These are phyloP conservation scores for Columba janthina DNA, from an alignment of 2,113 vertebrate species.

Conservation along the genomic window DNA sequence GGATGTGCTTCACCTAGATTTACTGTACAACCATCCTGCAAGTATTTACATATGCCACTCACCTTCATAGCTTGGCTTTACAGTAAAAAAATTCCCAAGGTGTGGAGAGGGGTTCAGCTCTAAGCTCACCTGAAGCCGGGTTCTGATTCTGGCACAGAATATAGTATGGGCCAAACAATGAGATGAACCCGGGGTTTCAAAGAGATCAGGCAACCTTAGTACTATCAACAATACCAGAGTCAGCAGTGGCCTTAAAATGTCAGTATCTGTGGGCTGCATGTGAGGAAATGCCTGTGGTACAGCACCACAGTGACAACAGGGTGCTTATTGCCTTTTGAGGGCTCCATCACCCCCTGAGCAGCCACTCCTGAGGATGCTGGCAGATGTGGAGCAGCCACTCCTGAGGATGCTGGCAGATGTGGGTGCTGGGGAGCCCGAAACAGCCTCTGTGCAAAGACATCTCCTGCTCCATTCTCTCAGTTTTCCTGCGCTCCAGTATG, in stretches of 20 bases:
- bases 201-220: background rate
- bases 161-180: background rate
- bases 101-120: background rate
- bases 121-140: background rate
- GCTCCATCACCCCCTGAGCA: background rate
- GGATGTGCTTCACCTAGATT: background rate
- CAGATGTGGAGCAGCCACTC: background rate
- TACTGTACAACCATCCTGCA: background rate
- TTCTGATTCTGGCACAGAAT: background rate
- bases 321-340: background rate
- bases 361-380: no score
- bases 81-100: background rate
- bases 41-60: background rate
- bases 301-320: background rate
- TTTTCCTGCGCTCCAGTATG: background rate
- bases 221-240: background rate
- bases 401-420: background rate
- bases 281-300: background rate
- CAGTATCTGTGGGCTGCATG: background rate
- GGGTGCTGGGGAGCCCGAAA: background rate
- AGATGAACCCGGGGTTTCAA: background rate
- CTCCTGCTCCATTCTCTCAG: background rate
- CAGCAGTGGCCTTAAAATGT: background rate
- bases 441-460: background rate
- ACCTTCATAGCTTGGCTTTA: background rate